A percentile compares a stretch with the other conserved stretches of the same genome.
phyloP scores from a whole-genome alignment of 1,140 invertebrate species.

The Drosophila mojavensis region DNA sequence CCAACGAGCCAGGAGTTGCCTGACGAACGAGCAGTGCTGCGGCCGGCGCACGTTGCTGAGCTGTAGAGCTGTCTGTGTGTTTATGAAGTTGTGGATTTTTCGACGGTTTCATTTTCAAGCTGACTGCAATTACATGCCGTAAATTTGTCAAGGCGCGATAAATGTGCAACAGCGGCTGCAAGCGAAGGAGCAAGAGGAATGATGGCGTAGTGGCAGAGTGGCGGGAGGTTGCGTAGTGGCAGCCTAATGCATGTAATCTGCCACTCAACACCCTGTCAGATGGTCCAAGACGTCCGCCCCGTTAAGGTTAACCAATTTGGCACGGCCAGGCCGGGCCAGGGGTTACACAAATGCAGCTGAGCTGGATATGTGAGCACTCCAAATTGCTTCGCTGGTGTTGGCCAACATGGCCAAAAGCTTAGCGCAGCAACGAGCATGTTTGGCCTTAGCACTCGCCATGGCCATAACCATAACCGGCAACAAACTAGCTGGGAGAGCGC shows the following conservation, averaged over 20 bases:
- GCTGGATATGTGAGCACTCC: constrained; percentile 9
- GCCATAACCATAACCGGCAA: constrained; percentile 68
- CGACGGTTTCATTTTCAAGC: constrained; percentile 68
- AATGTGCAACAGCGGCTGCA: constrained; percentile 50
- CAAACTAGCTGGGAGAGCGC: constrained; percentile 58
- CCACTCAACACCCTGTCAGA: constrained; percentile 78
- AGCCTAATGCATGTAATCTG: constrained; percentile 82
- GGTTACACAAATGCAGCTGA: constrained; percentile 20
- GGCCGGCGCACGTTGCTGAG: neutral
- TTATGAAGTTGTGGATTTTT: constrained; percentile 81
- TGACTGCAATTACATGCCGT: constrained; percentile 81
- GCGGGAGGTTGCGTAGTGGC: constrained; percentile 38
- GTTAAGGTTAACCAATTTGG: constrained; percentile 68
- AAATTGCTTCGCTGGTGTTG: constrained; percentile 22
- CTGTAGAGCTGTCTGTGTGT: constrained; percentile 38
- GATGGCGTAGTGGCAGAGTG: neutral
- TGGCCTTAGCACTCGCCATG: constrained; percentile 17
- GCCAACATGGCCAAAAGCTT: constrained; percentile 1
- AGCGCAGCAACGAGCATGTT: constrained; percentile 4
- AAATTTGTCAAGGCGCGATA: constrained; percentile 82
- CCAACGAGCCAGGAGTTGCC: constrained; percentile 16
- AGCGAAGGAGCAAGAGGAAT: neutral
- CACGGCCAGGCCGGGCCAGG: constrained; percentile 39
- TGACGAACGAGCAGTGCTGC: neutral
- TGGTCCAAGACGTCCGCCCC: constrained; percentile 31